Conservation (phyloP, 1,140 invertebrate genomes). For the Xylocopa sonorina region DNA sequence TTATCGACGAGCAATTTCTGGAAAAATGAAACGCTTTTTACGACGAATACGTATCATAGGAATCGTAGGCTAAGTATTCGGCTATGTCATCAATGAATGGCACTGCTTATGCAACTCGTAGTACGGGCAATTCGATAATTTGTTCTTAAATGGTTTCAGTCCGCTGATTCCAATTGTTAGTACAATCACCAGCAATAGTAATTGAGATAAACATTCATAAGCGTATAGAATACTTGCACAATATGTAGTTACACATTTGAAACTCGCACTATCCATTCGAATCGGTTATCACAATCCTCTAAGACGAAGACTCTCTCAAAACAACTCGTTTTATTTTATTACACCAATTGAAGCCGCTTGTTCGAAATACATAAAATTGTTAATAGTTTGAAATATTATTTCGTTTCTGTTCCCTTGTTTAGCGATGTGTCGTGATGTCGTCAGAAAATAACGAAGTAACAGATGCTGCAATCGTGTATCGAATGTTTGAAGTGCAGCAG, state of each 20-base stretch:
- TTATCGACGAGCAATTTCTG: not conserved
- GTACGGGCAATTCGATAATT: slow-evolving; percentile 21
- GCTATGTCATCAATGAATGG: slow-evolving; percentile 2
- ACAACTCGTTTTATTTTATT: not conserved
- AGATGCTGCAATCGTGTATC: not conserved
- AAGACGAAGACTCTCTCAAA: not conserved
- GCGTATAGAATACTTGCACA: slow-evolving; percentile 43
- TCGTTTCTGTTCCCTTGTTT: not conserved
- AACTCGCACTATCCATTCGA: not conserved
- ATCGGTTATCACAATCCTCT: not conserved
- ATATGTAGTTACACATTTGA: slow-evolving; percentile 6
- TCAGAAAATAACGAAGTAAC: not conserved
- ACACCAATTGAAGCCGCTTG: not conserved
- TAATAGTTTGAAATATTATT: not conserved
- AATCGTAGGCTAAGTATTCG: slow-evolving; percentile 10
- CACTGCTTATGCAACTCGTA: slow-evolving; percentile 47
- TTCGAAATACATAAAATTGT: not conserved
- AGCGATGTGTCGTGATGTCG: no score
- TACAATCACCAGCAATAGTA: slow-evolving; percentile 28
- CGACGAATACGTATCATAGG: slow-evolving; percentile 2
- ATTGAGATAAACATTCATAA: slow-evolving; percentile 24
- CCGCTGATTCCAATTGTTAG: slow-evolving; percentile 33
- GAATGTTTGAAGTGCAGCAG: not conserved
- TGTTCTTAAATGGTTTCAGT: slow-evolving; percentile 26
- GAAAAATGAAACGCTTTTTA: not conserved